Conservation (phyloP, 2,797 vertebrate genomes). For the Tachyglossus aculeatus region DNA sequence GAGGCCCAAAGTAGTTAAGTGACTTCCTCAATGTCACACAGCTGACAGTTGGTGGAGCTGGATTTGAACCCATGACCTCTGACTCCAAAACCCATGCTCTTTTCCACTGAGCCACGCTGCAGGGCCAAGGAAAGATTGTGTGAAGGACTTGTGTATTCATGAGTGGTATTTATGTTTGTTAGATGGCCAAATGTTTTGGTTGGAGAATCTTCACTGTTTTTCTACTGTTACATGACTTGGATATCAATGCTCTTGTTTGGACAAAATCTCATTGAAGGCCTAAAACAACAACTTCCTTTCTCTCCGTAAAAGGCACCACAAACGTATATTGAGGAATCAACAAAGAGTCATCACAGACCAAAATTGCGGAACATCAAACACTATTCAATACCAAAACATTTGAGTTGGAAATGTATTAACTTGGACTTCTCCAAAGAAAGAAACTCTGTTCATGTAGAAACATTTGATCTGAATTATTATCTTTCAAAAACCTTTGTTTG, state of each 20-base stretch:
- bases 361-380: slow-evolving; percentile 2
- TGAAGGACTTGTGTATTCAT: neutral
- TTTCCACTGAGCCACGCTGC: too few relatives aligned
- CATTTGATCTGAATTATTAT: neutral
- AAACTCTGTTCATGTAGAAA: neutral
- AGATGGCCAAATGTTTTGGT: slow-evolving; percentile 4
- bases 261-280: neutral
- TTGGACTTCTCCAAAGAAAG: slow-evolving; percentile 36
- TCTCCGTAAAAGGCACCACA: neutral
- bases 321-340: slow-evolving; percentile 27
- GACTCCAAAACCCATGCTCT: too few relatives aligned
- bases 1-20: too few relatives aligned
- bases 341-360: neutral
- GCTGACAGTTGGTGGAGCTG: too few relatives aligned
- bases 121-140: slow-evolving; percentile 1
- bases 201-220: slow-evolving; percentile 9
- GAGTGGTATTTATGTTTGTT: slow-evolving; percentile 12
- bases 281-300: neutral
- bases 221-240: neutral
- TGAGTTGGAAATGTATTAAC: slow-evolving; percentile 7
- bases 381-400: slow-evolving; percentile 22
- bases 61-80: too few relatives aligned
- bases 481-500: slow-evolving; percentile 3
- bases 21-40: too few relatives aligned
- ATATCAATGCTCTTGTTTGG: slow-evolving; percentile 1